phyloP scores from a whole-genome alignment of 2,797 vertebrate genomes.

The Pantherophis alleghaniensis region DNA sequence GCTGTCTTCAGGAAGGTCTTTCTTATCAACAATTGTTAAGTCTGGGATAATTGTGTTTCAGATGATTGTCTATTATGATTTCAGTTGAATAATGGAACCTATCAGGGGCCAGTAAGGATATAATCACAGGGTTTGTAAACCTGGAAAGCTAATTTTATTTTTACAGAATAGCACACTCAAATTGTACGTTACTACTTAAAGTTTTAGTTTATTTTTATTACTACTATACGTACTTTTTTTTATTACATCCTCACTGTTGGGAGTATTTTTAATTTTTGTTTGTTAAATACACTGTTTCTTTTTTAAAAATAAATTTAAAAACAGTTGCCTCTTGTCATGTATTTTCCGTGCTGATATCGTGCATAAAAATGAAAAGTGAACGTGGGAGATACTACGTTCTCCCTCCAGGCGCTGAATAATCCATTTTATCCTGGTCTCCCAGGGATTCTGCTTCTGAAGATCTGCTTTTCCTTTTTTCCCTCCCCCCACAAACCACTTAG shows the following conservation, averaged over 20 bases:
- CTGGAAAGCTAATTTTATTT: background rate
- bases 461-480: background rate
- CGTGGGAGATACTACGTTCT: background rate
- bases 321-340: background rate
- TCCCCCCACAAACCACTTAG: conserved; percentile 66
- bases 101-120: background rate
- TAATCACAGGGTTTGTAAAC: background rate
- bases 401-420: conserved; percentile 30
- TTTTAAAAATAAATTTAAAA: background rate
- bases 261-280: background rate
- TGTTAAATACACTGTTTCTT: background rate
- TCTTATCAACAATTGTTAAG: background rate
- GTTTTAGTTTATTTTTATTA: background rate
- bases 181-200: background rate
- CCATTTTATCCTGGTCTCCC: conserved; percentile 25
- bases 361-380: background rate
- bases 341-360: background rate
- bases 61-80: background rate
- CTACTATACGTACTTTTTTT: background rate
- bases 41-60: background rate
- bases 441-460: conserved; percentile 10
- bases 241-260: background rate
- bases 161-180: background rate
- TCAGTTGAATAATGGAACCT: background rate
- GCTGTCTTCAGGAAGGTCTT: background rate